These are phyloP conservation scores for Hyla sarda DNA, from an alignment of 2,113 vertebrate genomes.

Conservation along the genomic window DNA sequence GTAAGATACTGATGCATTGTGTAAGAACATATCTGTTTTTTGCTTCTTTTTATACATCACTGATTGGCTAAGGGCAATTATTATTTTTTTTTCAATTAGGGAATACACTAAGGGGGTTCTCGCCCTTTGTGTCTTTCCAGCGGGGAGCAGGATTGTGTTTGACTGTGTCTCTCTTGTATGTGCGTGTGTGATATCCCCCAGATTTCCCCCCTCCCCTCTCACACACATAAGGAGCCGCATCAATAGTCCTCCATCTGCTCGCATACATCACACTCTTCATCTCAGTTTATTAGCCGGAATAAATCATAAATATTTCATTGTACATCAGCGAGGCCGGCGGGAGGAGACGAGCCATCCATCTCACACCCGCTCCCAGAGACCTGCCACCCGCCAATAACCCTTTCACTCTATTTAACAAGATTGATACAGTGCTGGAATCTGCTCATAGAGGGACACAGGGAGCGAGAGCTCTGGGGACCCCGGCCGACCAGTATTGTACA, in stretches of 20 bases:
- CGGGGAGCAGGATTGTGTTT: neutral
- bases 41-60: neutral
- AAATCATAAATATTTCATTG: constrained; percentile 96
- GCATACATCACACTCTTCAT: constrained; percentile 89
- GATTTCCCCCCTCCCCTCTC: constrained; percentile 49
- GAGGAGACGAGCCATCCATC: constrained; percentile 87
- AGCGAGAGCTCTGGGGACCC: constrained; percentile 20
- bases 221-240: constrained; percentile 62
- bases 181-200: constrained; percentile 35
- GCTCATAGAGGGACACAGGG: constrained; percentile 76
- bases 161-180: neutral
- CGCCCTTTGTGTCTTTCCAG: constrained; percentile 20
- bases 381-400: constrained; percentile 77
- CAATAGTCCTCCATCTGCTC: constrained; percentile 87
- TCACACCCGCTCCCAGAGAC: constrained; percentile 78
- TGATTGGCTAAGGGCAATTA: neutral
- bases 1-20: constrained; percentile 1
- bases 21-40: neutral
- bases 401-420: constrained; percentile 95
- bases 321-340: constrained; percentile 79
- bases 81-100: neutral
- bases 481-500: neutral
- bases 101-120: constrained; percentile 3
- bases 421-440: constrained; percentile 89
- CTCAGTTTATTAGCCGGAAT: constrained; percentile 93